Evolutionary conservation across 2,888 invertebrate genomes (phyloP).

Genomic region (Tetropium fuscum): DNA sequence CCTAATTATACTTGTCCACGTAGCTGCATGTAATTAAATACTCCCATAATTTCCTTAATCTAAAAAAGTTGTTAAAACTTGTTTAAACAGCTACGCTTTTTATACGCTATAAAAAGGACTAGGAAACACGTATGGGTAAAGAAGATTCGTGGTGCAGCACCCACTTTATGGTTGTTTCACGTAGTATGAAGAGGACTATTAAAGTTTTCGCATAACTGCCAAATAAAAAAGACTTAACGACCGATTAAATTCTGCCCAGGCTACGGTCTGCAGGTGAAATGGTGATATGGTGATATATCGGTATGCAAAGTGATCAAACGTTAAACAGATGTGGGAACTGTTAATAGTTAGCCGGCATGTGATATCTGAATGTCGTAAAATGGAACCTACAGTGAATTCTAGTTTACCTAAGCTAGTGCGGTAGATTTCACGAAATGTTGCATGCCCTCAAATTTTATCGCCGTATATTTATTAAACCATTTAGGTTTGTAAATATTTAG

Average conservation of each 20-base stretch:
- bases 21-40: too few species aligned
- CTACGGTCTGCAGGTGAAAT: slow-evolving; percentile 45
- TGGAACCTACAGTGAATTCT: too few species aligned
- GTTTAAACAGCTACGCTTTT: too few species aligned
- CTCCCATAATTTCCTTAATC: too few species aligned
- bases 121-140: not conserved
- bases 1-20: too few species aligned
- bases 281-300: slow-evolving; percentile 42
- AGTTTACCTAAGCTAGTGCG: too few species aligned
- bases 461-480: too few species aligned
- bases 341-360: not conserved
- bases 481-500: too few species aligned
- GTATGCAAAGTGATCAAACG: slow-evolving; percentile 6
- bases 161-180: slow-evolving; percentile 2
- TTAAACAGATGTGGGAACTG: not conserved
- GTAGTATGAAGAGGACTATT: slow-evolving; percentile 43
- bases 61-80: too few species aligned
- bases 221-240: slow-evolving; percentile 51
- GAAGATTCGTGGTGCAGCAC: not conserved
- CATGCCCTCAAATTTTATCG: too few species aligned
- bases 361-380: too few species aligned
- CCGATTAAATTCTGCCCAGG: slow-evolving; percentile 48
- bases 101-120: not conserved
- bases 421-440: too few species aligned
- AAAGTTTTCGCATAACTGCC: slow-evolving; percentile 53